phyloP scores from a whole-genome alignment of 2,888 invertebrate genomes.

The Limenitis arthemis region DNA sequence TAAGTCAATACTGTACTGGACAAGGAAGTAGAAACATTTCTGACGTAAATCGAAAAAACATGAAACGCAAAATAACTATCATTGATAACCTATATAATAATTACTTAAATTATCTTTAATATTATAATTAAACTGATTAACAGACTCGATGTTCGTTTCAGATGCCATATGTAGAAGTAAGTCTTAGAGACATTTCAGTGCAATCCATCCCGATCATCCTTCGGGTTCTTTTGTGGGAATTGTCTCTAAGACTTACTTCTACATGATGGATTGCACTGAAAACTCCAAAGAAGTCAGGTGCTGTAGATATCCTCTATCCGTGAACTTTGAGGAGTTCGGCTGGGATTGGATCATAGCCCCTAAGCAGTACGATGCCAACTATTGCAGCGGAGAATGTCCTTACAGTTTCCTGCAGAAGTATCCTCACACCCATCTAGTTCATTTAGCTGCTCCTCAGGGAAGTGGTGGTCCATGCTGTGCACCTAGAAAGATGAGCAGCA shows the following conservation, averaged over 20 bases:
- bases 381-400: constrained; percentile 96
- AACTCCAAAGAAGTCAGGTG: constrained; percentile 86
- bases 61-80: constrained; percentile 1
- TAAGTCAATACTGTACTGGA: no score
- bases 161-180: constrained; percentile 70
- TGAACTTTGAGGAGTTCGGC: constrained; percentile 95
- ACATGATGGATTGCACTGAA: constrained; percentile 87
- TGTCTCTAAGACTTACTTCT: constrained; percentile 66
- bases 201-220: constrained; percentile 88
- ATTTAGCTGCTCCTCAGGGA: constrained; percentile 82
- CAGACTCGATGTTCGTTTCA: constrained; percentile 34
- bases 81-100: constrained; percentile 1
- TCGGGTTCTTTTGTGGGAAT: constrained; percentile 76
- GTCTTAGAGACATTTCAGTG: constrained; percentile 75
- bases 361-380: constrained; percentile 94
- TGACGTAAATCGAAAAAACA: not conserved
- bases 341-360: constrained; percentile 99
- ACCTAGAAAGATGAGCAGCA: constrained; percentile 88
- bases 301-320: constrained; percentile 93
- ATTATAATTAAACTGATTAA: not conserved
- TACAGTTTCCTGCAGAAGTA: constrained; percentile 89
- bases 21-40: not conserved
- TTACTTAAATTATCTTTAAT: not conserved
- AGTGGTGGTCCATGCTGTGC: constrained; percentile 94
- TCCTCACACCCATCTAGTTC: constrained; percentile 90